Percentiles rank a stretch among this genome's conserved stretches.
Evolutionary conservation across 2,888 invertebrate species (phyloP).

Genomic region (Alviniconcha strummeri): DNA sequence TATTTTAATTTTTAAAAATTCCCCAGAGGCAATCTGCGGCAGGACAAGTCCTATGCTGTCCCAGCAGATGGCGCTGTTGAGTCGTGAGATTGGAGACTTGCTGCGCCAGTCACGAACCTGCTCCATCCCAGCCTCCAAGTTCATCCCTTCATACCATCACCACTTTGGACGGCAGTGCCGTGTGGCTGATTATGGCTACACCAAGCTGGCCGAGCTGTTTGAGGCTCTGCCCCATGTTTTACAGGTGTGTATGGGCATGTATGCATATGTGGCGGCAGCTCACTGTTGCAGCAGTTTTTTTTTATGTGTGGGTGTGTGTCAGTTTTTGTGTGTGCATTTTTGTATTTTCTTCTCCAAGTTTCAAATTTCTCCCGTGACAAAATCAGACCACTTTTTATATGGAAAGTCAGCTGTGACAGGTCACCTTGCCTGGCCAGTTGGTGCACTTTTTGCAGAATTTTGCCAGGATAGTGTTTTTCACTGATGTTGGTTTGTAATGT

Average conservation of each 20-base stretch:
- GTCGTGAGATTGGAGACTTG: conserved; percentile 91
- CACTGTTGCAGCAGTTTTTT: neutral
- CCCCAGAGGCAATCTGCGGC: conserved; percentile 21
- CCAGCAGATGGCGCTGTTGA: conserved; percentile 86
- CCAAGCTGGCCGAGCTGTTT: conserved; percentile 92
- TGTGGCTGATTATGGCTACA: conserved; percentile 94
- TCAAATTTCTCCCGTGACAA: no score
- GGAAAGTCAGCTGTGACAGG: no score
- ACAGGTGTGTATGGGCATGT: conserved; percentile 78
- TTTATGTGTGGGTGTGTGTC: neutral
- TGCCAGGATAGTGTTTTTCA: no score
- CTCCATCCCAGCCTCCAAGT: conserved; percentile 91
- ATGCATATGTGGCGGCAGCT: neutral
- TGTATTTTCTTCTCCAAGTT: no score
- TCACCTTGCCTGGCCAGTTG: no score
- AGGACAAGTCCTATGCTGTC: conserved; percentile 53
- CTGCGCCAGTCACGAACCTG: conserved; percentile 89
- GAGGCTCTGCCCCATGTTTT: conserved; percentile 84
- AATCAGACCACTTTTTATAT: no score
- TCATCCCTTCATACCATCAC: conserved; percentile 96
- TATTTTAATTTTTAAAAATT: neutral
- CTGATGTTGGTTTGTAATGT: no score
- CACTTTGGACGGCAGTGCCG: conserved; percentile 94
- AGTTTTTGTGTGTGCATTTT: no score
- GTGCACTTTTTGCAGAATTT: no score